Percentiles rank a stretch among this genome's conserved stretches.
phyloP scores from a whole-genome alignment of 1,140 invertebrate species.

The Anthonomus grandis region DNA sequence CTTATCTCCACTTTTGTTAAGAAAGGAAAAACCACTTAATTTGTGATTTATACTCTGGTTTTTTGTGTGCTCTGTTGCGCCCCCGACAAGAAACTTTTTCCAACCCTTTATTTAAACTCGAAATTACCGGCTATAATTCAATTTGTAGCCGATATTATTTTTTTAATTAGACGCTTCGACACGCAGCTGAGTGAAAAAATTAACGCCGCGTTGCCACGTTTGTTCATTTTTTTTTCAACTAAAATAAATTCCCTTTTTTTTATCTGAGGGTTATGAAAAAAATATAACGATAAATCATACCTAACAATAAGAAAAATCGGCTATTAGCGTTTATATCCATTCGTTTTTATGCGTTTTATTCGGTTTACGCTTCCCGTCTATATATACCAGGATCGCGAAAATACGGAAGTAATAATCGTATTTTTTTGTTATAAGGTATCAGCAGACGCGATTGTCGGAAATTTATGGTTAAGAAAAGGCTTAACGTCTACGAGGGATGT shows the following conservation, averaged over 20 bases:
- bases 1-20: constrained; percentile 31
- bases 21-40: constrained; percentile 35
- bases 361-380: constrained; percentile 26
- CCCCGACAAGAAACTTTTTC: constrained; percentile 17
- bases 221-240: no score
- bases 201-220: constrained; percentile 15
- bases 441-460: constrained; percentile 13
- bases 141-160: constrained; percentile 39
- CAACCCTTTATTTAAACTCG: constrained; percentile 35
- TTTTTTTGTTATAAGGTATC: constrained; percentile 20
- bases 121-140: constrained; percentile 36
- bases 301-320: constrained; percentile 24
- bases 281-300: constrained; percentile 23
- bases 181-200: constrained; percentile 9
- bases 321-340: constrained; percentile 25
- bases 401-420: constrained; percentile 24
- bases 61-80: constrained; percentile 24
- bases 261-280: no score
- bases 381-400: constrained; percentile 23
- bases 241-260: no score
- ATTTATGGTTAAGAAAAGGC: neutral
- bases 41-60: constrained; percentile 35
- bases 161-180: constrained; percentile 36
- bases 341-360: constrained; percentile 26
- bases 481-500: neutral